Base-by-base conservation (phyloP, 2,113 vertebrate species). In the Catagonus wagneri region DNA sequence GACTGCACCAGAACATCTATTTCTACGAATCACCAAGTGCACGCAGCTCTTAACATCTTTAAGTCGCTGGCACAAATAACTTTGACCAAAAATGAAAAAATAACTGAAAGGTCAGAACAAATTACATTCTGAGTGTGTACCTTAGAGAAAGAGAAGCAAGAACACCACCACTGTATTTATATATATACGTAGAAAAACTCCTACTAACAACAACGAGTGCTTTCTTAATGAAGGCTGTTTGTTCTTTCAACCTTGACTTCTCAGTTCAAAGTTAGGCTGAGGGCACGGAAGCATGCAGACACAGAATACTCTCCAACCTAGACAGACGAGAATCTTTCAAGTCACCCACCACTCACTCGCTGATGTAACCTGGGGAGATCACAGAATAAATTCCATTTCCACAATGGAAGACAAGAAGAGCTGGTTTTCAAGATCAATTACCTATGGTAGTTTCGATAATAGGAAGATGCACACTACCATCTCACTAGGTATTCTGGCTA, bases 71-170 rank as follows among this genome's bases (percentile, higher is more conserved):
- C 58, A 75, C 78, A 91, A 96, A 86, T 54, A 80, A 92, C 89
- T 95, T 14, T n/a, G 61, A 94, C 93, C 56, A 17, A 95, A 85
- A 91, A 92, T 52, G 63, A 81, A 84, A 52, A 60, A 76, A 63
- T 23, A 63, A 25, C 68, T 25, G 29, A 85, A 76, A 89, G 80
- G 94, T 93, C 90, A 90, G 65, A 92, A 94, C 60, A 78, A 90
- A 94, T 75, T 34, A 32, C 44, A 23, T 75, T 56, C 36, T 7
- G 3, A 44, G 68, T 34, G 20, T 74, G 76, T 23, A 32, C 36
- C 75, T 22, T 13, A 7, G 52, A 11, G 86, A 34, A 44, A 66
- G 44, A 72, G 54, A 44, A 36, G 60, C 29, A 44, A 61, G 50
- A 63, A 66, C 44, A n/a, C 22, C 6, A 20, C 32, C 17, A 23